These are phyloP conservation scores for Geophilus truncorum DNA, from an alignment of 2,888 invertebrate genomes.

Conservation along the genomic window DNA sequence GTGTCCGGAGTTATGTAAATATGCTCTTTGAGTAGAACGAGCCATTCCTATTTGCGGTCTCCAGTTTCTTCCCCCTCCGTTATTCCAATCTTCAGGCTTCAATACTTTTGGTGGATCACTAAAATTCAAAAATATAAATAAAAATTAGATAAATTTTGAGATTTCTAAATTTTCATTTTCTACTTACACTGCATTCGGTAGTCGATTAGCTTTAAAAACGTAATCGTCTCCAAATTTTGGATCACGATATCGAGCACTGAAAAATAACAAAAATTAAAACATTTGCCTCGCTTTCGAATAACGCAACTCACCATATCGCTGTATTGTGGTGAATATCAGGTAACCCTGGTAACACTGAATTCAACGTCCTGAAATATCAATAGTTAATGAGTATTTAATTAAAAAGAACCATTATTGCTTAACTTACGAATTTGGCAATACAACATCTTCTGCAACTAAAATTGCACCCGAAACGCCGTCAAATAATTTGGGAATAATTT, in stretches of 20 bases:
- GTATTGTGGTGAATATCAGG: slow-evolving; percentile 53
- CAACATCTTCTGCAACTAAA: slow-evolving; percentile 65
- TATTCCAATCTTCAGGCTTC: slow-evolving; percentile 66
- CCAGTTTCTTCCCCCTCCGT: slow-evolving; percentile 54
- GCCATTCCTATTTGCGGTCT: slow-evolving; percentile 73
- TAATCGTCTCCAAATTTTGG: slow-evolving; percentile 68
- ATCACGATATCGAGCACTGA: slow-evolving; percentile 67
- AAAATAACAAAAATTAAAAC: too few species aligned
- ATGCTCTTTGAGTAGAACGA: slow-evolving; percentile 60
- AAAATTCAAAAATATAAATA: too few species aligned
- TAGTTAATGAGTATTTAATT: background rate
- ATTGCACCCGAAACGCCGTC: slow-evolving; percentile 81
- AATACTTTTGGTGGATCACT: slow-evolving; percentile 68
- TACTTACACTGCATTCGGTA: slow-evolving; percentile 51
- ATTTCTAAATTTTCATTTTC: background rate
- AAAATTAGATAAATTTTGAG: slow-evolving; percentile 31
- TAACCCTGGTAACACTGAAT: slow-evolving; percentile 66
- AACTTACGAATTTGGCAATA: slow-evolving; percentile 60
- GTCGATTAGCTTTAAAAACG: slow-evolving; percentile 69
- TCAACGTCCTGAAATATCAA: slow-evolving; percentile 54
- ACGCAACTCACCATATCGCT: slow-evolving; percentile 50
- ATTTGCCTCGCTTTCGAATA: too few species aligned
- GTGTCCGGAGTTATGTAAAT: slow-evolving; percentile 65
- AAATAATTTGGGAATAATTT: slow-evolving; percentile 61
- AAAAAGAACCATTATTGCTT: slow-evolving; percentile 36